Base-by-base conservation (phyloP, 2,113 vertebrate genomes). In the Psittacus erithacus region DNA sequence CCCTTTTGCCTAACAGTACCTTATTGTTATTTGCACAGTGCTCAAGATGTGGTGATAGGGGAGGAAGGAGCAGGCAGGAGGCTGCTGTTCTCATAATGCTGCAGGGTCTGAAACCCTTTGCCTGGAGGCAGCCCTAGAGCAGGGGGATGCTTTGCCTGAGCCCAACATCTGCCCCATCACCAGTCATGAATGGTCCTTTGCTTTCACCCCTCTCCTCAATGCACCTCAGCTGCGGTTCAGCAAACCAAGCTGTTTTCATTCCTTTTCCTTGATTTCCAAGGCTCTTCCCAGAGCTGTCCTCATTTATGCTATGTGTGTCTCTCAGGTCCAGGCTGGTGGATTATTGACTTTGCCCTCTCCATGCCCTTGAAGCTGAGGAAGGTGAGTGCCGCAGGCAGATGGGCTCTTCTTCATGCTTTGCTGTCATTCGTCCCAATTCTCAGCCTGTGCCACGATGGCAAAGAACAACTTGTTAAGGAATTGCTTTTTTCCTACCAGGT, bases 1-100 rank as follows among this genome's bases (percentile, higher is more conserved):
- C 93, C 82, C 92, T 75, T 92, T 88, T 94, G 90, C 82, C 68
- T 94, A 46, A 65, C 90, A 96, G 96, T 92, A 39, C 53, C 44
- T 69, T 29, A 31, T 16, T 25, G 84, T 76, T 88, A 68, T 71
- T 96, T 92, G 83, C 46, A 44, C 6, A 74, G 71, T 15, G 41
- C 86, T 92, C 33, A 4, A 95, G 95, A 69, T 92, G 74, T 5
- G 44, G 88, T 2, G 85, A 96, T 80, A 85, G 78, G 78, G 29
- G 76, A 77, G 60, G 71, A 31, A n/a, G 63, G 62, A 91, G 41
- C 71, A 29, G 64, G 47, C 69, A 49, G 53, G 17, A 75, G 6
- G 93, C 29, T 65, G 38, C 67, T 15, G 29, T 18, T 89, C 59
- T 78, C 25, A 49, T 19, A 10, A 87, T 73, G 68, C 55, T 1